Evolutionary conservation across 2,797 vertebrate species (phyloP), one percentile per base, ranked within the genome.

Genomic region (Champsocephalus esox): DNA sequence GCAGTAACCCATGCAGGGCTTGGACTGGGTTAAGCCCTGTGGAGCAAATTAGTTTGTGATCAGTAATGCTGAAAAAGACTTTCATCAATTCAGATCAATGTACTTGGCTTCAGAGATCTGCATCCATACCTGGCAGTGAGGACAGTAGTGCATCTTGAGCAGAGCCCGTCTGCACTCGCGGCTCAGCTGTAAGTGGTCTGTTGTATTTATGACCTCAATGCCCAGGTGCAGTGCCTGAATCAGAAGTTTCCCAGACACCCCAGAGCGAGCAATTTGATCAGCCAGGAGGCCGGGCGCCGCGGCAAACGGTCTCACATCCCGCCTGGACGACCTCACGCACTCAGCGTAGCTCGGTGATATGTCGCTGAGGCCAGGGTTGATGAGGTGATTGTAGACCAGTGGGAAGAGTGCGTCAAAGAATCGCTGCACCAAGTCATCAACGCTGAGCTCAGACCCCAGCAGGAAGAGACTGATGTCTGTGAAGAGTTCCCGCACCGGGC

Each of bases 1-100:
- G 88, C 97, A 97, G 90, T 96, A 97, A 0, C 97, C 97, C 95
- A 95, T 94, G 81, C 97, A 97, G n/a, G 97, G 96, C 58, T 95
- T 96, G 77, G 94, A 94, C 66, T 90, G 77, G 3, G 85, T 94
- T 87, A 96, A 88, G 5, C 95, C 96, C 92, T 94, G 86, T 17
- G 72, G 52, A 80, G 46, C 14, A 84, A 58, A 87, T 76, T 10
- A 82, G 38, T 60, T 71, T 9, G 43, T 16, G 9, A 70, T 88
- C 70, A 87, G 67, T 43, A 61, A 74, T 77, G 73, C 48, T 43
- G 12, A 60, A 19, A 38, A 72, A 75, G 45, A 52, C 34, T 71
- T 66, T 70, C 28, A 79, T 82, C 68, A 68, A 57, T 64, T 79
- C 60, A 6, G 41, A 88, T 78, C 51, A 11, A 87, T 83, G 62